Evolutionary conservation across 2,888 invertebrate species (phyloP), one percentile per base, ranked within the genome.

Genomic region (Platypus cylindrus): DNA sequence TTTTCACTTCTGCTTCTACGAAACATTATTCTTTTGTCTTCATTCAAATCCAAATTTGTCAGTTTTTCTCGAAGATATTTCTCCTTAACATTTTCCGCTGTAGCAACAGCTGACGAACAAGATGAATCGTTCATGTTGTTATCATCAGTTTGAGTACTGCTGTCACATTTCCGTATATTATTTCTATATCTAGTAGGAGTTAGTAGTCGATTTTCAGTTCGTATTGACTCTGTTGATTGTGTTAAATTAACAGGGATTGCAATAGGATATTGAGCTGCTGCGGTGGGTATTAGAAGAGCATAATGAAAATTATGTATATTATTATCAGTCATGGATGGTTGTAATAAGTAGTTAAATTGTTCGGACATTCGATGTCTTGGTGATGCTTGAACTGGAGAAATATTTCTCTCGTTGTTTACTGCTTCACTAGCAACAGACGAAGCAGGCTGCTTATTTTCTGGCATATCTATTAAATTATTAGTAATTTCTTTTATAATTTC

Each of bases 61-160:
- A 55, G 37, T 47, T 60, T 57, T 30, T 64, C 56, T 40, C 55
- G 46, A 3, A 51, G 28, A 23, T 46, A 50, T 41, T 52, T 52
- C 30, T 57, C 54, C 30, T 47, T 46, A 30, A 45, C 50, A 23
- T 63, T 49, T 17, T 42, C 42, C 28, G 34, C 27, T 24, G 45
- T 45, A 12, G 37, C 36, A 11, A 41, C 41, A 14, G 43, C 39
- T 0, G 47, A 46, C n/a, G n/a, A n/a, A n/a, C n/a, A n/a, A n/a
- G n/a, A n/a, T n/a, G n/a, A n/a, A n/a, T n/a, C n/a, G 20, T 40
- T 41, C 12, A 30, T 20, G 16, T 50, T 46, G 2, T 33, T 29
- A 18, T 32, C 32, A 42, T 78, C 77, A 1, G 79, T 80, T 61
- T 80, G 79, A n/a, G 79, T 79, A 32, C 70, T 68, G 32, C 67